phyloP scores from a whole-genome alignment of 2,113 vertebrate species.

The Crotalus tigris region DNA sequence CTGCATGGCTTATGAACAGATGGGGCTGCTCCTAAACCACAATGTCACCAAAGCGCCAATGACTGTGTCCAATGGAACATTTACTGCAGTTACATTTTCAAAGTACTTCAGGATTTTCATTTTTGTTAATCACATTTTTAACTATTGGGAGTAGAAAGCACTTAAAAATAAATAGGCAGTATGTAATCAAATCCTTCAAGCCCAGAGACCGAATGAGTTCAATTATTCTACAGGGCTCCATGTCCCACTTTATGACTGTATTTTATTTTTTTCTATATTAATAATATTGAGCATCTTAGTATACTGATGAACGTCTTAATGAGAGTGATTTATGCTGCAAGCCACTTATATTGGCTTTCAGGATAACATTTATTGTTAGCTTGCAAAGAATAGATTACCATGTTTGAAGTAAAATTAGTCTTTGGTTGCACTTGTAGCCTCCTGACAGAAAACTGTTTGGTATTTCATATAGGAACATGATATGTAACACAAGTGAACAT shows the following conservation, averaged over 20 bases:
- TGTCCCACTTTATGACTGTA: neutral
- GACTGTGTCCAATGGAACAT: neutral
- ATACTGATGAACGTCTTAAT: neutral
- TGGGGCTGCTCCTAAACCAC: neutral
- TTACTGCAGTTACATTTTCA: neutral
- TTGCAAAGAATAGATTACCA: neutral
- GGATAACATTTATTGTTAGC: neutral
- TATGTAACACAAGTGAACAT: neutral
- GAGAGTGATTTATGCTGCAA: neutral
- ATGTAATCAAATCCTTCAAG: neutral
- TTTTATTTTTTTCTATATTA: neutral
- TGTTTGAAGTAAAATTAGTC: neutral
- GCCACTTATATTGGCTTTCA: neutral
- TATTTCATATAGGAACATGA: neutral
- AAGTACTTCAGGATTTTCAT: neutral
- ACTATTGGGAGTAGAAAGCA: neutral
- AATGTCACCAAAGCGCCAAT: neutral
- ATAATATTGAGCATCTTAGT: neutral
- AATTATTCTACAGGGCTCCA: neutral
- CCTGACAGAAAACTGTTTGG: neutral
- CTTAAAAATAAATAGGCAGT: neutral
- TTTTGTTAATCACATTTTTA: neutral
- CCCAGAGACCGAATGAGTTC: neutral
- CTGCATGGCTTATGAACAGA: neutral
- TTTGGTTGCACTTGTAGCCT: neutral